Conservation (phyloP, 2,797 vertebrate genomes). For the Malurus splendens region DNA sequence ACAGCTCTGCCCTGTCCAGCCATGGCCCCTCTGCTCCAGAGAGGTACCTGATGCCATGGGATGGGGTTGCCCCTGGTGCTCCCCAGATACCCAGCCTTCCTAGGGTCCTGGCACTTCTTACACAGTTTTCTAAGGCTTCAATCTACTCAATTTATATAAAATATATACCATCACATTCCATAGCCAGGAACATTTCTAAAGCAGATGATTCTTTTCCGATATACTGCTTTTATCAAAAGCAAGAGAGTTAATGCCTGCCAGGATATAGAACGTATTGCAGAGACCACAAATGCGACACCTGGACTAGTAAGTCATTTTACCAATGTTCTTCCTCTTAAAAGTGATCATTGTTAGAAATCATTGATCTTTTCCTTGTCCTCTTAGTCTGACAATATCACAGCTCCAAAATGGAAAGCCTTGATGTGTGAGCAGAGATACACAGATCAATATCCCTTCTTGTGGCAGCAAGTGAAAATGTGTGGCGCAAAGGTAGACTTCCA, state of each 20-base stretch:
- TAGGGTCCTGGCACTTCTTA: neutral
- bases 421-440: slow-evolving; percentile 46
- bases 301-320: slow-evolving; percentile 25
- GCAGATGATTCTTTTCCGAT: neutral
- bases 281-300: neutral
- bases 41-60: neutral
- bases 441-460: slow-evolving; percentile 47
- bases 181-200: neutral
- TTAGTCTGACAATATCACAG: slow-evolving; percentile 35
- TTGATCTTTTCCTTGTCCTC: slow-evolving; percentile 38
- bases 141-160: neutral
- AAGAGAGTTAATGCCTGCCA: neutral
- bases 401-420: slow-evolving; percentile 46
- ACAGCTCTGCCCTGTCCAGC: neutral
- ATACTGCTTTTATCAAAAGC: neutral
- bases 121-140: neutral
- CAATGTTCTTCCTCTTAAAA: slow-evolving; percentile 2
- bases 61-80: neutral
- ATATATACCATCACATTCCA: neutral
- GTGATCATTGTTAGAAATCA: slow-evolving; percentile 46
- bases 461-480: slow-evolving; percentile 43
- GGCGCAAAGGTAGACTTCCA: slow-evolving; percentile 1
- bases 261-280: neutral
- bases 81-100: neutral
- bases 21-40: accelerated